Conservation (phyloP, 1,140 invertebrate genomes). For the Melitaea cinxia region DNA sequence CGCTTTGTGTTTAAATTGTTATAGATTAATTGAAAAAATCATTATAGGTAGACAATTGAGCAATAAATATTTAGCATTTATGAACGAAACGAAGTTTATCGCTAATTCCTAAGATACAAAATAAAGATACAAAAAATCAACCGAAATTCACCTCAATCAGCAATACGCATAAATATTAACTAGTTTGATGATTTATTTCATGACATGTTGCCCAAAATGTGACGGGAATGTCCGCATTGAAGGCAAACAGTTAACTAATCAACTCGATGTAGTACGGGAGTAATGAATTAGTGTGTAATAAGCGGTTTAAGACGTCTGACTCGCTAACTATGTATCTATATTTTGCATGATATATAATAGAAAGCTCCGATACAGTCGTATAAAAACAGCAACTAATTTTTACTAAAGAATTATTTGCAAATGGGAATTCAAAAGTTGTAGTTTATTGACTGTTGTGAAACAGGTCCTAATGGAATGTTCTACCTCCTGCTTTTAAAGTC, state of each 20-base stretch:
- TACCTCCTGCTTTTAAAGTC: too few relatives aligned
- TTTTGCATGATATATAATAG: neutral
- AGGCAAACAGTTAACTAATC: neutral
- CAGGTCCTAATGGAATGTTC: too few relatives aligned
- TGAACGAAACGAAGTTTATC: too few relatives aligned
- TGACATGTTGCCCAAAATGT: neutral
- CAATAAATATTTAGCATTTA: too few relatives aligned
- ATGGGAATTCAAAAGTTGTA: too few relatives aligned
- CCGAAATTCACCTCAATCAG: neutral
- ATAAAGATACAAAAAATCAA: neutral
- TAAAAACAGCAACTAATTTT: neutral
- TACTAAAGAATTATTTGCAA: too few relatives aligned
- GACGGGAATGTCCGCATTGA: neutral
- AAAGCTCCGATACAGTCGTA: neutral
- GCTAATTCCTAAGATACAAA: too few relatives aligned
- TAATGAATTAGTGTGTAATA: neutral
- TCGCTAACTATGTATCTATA: neutral
- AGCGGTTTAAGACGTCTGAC: neutral
- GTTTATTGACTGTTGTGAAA: too few relatives aligned
- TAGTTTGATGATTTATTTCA: neutral
- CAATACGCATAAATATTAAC: neutral
- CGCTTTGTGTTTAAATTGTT: too few relatives aligned
- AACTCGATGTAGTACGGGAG: neutral
- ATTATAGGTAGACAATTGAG: too few relatives aligned
- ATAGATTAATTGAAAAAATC: too few relatives aligned